phyloP scores from a whole-genome alignment of 1,140 invertebrate species.

The Drosophila azteca region DNA sequence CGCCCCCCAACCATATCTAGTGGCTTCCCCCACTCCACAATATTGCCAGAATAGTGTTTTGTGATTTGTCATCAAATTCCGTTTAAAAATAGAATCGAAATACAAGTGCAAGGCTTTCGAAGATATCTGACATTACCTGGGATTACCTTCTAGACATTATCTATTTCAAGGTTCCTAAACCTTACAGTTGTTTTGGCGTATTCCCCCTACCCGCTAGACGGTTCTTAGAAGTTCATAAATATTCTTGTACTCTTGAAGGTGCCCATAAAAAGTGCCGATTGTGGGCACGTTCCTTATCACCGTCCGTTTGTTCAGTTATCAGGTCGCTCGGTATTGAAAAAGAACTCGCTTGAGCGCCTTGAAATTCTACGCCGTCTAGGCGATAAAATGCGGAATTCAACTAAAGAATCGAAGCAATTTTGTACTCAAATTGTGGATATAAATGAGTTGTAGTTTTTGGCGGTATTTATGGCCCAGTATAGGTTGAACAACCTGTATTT shows the following conservation, averaged over 20 bases:
- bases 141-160: constrained; percentile 6
- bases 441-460: neutral
- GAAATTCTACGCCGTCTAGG: constrained; percentile 13
- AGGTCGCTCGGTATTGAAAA: too few species aligned
- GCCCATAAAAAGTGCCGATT: neutral
- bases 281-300: constrained; percentile 34
- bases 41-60: neutral
- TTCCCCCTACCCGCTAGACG: neutral
- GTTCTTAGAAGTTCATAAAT: constrained; percentile 3
- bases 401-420: neutral
- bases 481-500: too few species aligned
- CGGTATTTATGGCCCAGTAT: too few species aligned
- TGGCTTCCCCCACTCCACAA: neutral
- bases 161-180: neutral
- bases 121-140: constrained; percentile 7
- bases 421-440: constrained; percentile 6
- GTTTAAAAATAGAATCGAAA: neutral
- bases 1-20: neutral
- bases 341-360: neutral
- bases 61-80: constrained; percentile 11
- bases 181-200: neutral
- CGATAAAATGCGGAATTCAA: constrained; percentile 18
- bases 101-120: constrained; percentile 9
- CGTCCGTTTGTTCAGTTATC: constrained; percentile 19
- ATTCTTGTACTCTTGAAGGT: neutral